Evolutionary conservation across 2,797 vertebrate genomes (phyloP), one percentile per base, ranked within the genome.

Genomic region (Otus scops): DNA sequence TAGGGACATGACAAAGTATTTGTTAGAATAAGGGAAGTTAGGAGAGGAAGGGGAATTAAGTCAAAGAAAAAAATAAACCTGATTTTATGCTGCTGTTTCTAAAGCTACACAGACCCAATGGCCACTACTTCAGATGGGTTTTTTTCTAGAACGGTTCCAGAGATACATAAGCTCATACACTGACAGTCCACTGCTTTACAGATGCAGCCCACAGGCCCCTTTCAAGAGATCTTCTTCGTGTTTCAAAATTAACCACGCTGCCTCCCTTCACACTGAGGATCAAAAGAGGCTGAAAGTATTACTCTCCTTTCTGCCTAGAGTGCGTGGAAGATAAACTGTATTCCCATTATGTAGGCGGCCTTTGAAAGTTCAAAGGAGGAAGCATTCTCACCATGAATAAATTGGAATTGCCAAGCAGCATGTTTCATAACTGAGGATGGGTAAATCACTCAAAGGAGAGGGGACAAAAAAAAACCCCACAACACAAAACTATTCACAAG

Each of bases 281-380:
- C 92, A 92, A 94, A 87, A 89, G 92, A 94, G 69, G 60, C 45
- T 92, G 67, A 28, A 92, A 86, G 68, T 43, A 94, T 47, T 80
- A 60, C 68, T 95, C 82, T 79, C 53, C 60, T 54, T 77, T 83
- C 75, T 57, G 86, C 92, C 70, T 43, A 53, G 88, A 82, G 71
- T 54, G n/a, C 1, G 2, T 34, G 59, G 68, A 95, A 94, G 92
- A 95, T 57, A 95, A 92, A 93, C 71, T 36, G 22, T 26, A 48
- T 7, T 88, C 60, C 45, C 61, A 80, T 92, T 89, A 92, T n/a
- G 73, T 45, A 74, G 91, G 84, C 7, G 0, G 92, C 54, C 78
- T 94, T 89, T 93, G 68, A 85, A 92, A 94, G 86, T 94, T 95
- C 95, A 97, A 94, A 97, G 94, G n/a, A 92, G 41, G 71, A 95